These are phyloP conservation scores for Anisognathus igniventris DNA, from an alignment of 2,797 vertebrate genomes.

Conservation along the genomic window DNA sequence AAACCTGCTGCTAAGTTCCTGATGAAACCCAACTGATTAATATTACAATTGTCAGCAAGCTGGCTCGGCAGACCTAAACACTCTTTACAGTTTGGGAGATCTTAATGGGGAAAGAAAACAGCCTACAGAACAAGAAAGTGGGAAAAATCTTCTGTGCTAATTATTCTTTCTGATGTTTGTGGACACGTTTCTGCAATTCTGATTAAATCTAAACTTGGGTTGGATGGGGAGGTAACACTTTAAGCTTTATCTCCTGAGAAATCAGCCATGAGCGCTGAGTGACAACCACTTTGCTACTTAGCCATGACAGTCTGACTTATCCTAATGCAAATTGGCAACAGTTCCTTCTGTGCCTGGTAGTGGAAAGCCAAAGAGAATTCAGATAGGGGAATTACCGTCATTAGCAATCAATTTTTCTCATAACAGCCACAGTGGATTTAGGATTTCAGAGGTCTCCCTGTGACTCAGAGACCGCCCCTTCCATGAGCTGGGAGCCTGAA, in stretches of 20 bases:
- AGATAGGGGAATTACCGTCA: slow-evolving; percentile 35
- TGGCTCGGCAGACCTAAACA: not conserved
- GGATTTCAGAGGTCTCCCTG: not conserved
- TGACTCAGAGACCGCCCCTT: not conserved
- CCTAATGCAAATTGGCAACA: slow-evolving; percentile 46
- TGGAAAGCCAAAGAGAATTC: slow-evolving; percentile 33
- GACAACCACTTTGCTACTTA: slow-evolving; percentile 50
- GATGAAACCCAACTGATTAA: not conserved
- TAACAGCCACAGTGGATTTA: not conserved
- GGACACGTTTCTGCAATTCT: not conserved
- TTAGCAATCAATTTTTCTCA: slow-evolving; percentile 46
- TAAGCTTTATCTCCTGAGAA: slow-evolving; percentile 39
- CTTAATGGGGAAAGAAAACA: slow-evolving; percentile 12
- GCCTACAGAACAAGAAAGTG: not conserved
- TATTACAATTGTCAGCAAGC: slow-evolving; percentile 1
- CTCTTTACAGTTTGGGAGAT: not conserved
- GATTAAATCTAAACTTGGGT: slow-evolving; percentile 34
- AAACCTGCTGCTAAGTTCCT: not conserved
- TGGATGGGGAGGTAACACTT: slow-evolving; percentile 2
- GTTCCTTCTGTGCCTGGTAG: not conserved
- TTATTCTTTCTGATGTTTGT: slow-evolving; percentile 22
- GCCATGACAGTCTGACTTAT: slow-evolving; percentile 20
- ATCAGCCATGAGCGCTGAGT: not conserved
- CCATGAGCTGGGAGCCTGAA: not conserved
- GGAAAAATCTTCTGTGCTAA: not conserved